Percentiles rank a stretch among this genome's conserved stretches.
Evolutionary conservation across 1,140 invertebrate species (phyloP).

Genomic region (Streblospio benedicti): DNA sequence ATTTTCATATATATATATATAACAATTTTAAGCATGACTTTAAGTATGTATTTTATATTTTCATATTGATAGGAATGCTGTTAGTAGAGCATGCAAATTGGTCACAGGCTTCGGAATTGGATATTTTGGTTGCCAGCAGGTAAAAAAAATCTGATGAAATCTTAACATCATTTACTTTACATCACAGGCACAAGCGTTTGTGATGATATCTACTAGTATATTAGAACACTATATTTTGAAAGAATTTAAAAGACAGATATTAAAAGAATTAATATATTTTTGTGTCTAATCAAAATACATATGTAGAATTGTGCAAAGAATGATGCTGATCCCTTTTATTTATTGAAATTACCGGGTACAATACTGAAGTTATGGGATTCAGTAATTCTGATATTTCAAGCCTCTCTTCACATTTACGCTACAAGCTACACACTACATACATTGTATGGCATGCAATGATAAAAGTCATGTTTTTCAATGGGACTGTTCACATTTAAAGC

Average conservation of each 20-base stretch:
- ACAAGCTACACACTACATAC: no score
- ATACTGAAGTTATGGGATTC: no score
- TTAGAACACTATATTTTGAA: background rate
- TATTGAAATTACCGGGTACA: no score
- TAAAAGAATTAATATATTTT: background rate
- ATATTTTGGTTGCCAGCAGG: conserved; percentile 36
- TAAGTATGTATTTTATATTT: background rate
- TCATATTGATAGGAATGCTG: conserved; percentile 35
- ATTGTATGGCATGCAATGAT: no score
- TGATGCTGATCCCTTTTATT: background rate
- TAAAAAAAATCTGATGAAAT: conserved; percentile 12
- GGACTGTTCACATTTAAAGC: no score
- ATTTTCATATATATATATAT: background rate
- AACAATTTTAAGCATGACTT: background rate
- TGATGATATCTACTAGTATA: background rate
- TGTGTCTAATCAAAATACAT: background rate
- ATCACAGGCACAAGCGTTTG: no score
- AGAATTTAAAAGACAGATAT: background rate
- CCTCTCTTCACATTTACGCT: no score
- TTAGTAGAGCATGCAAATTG: conserved; percentile 46
- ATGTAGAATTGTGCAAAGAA: background rate
- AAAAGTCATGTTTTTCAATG: no score
- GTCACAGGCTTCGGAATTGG: conserved; percentile 25
- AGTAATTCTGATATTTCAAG: no score
- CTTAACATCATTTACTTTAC: background rate